Conservation (phyloP, 2,113 vertebrate species). For the Albula goreensis region DNA sequence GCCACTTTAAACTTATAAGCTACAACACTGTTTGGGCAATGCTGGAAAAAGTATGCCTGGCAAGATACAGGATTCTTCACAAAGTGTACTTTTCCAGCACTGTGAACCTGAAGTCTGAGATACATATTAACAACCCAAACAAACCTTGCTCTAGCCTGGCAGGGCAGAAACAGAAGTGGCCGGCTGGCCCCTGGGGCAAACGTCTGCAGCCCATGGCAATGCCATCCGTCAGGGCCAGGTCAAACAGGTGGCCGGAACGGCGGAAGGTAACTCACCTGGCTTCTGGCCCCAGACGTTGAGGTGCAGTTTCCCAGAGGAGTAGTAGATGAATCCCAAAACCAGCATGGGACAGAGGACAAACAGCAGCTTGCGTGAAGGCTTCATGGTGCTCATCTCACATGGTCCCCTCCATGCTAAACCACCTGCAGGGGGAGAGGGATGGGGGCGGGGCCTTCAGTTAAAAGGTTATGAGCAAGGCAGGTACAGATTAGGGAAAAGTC, state of each 20-base stretch:
- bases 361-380: constrained; percentile 89
- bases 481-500: not conserved
- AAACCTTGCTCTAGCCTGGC: not conserved
- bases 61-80: not conserved
- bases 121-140: not conserved
- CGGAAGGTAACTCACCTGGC: constrained; percentile 82
- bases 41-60: not conserved
- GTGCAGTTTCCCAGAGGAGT: constrained; percentile 90
- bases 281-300: constrained; percentile 86
- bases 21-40: not conserved
- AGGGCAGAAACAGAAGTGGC: not conserved
- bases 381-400: constrained; percentile 92
- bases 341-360: constrained; percentile 91
- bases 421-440: not conserved
- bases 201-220: not conserved
- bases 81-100: not conserved
- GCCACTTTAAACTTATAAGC: not conserved
- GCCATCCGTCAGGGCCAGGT: constrained; percentile 19
- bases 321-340: constrained; percentile 94
- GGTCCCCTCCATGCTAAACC: constrained; percentile 71
- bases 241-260: constrained; percentile 4
- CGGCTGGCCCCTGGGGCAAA: not conserved
- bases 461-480: no score
- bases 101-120: not conserved
- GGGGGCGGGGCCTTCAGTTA: not conserved